phyloP scores from a whole-genome alignment of 2,113 vertebrate species.

The Callipepla squamata region DNA sequence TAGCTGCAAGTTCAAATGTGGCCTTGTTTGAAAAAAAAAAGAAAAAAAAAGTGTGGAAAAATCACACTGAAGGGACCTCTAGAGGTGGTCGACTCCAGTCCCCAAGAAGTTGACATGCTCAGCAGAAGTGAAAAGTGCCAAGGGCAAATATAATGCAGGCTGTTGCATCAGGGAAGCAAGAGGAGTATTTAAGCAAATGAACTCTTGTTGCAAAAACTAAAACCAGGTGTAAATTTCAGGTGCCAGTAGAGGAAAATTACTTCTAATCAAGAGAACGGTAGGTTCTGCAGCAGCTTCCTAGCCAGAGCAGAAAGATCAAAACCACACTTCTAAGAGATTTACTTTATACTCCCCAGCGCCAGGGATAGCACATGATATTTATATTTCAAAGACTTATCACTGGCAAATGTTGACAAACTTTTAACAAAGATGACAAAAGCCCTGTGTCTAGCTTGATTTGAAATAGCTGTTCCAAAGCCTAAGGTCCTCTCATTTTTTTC shows the following conservation, averaged over 20 bases:
- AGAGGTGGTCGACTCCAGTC: no score
- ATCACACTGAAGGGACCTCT: neutral
- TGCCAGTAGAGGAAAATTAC: neutral
- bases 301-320: neutral
- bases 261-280: neutral
- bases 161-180: neutral
- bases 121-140: neutral
- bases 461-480: neutral
- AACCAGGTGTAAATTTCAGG: neutral
- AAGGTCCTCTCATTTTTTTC: neutral
- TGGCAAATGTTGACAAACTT: neutral
- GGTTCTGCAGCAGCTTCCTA: neutral
- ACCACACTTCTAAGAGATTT: neutral
- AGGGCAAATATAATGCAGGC: neutral
- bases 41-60: neutral
- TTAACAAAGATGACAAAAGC: slow-evolving; percentile 7
- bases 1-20: neutral
- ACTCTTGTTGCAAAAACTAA: neutral
- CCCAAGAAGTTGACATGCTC: neutral
- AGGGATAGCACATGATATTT: neutral
- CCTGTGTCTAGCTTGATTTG: neutral
- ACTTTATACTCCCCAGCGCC: neutral
- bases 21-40: neutral
- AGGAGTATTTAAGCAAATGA: neutral
- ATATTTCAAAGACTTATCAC: neutral